Base-by-base conservation (phyloP, 2,113 vertebrate species). In the Trachemys scripta region DNA sequence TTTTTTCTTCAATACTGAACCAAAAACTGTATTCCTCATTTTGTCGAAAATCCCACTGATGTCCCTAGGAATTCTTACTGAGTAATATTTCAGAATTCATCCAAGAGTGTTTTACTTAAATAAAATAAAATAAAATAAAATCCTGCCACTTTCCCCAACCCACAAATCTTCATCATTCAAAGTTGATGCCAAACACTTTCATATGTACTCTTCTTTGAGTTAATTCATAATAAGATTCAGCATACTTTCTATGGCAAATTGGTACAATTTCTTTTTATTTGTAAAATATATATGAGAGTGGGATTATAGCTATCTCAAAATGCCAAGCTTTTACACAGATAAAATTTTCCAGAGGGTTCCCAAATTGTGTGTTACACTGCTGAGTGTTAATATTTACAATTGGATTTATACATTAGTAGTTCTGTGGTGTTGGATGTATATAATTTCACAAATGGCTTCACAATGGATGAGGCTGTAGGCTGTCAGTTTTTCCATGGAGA, bases 301-400 rank as follows among this genome's bases (percentile, higher is more conserved):
- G 76, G 83, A 95, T 86, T 91, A 45, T 59, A 27, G 49, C 51
- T 25, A 31, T 82, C 80, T 93, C n/a, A 89, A 95, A 95, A 88
- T 69, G 94, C 53, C 78, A 90, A 87, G 92, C 80, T 80, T 92
- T 90, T 94, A 54, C 31, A 42, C 72, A 93, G 85, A 97, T 80
- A 80, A 31, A n/a, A 75, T 50, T 83, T 90, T 50, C 49, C 83
- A 90, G 53, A 75, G 47, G 47, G 20, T 72, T 47, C 24, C 45
- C 72, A 72, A 96, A 91, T 11, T 80, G 51, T 2, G 1, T 45
- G 81, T 35, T 89, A 29, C 5, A 54, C 16, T 8, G 57, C 19
- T 69, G 22, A 88, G 19, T 47, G 94, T 82, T 95, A 95, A 86
- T 95, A 91, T 92, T 93, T 92, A 90, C 65, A 79, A 45, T 14